Evolutionary conservation across 2,888 invertebrate genomes (phyloP), one percentile per base, ranked within the genome.

Genomic region (Mythimna lalbum): DNA sequence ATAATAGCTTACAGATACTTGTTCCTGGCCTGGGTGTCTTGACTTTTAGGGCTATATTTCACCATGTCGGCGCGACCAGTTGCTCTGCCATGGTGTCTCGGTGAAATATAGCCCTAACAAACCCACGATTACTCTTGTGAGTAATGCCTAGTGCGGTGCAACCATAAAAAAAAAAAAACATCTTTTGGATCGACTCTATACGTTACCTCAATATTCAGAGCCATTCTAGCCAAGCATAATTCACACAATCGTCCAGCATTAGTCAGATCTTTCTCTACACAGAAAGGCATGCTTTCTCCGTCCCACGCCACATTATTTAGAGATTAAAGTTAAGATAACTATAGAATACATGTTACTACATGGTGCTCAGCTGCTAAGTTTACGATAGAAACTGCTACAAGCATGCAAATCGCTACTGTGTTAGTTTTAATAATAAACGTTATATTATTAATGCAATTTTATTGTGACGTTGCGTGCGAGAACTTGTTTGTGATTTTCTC

Each of bases 401-500:
- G 27, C 53, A 74, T 55, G 55, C 67, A 63, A 75, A 63, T 59
- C 59, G 14, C 47, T 61, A 33, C 52, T 55, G 21, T 52, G 17
- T 67, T 66, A 47, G 50, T 63, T 67, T 73, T 75, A 39, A 31
- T 60, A 63, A 49, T 50, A 50, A 76, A 70, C n/a, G 19, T 12
- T 33, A 21, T 57, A 43, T 31, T 52, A 60, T 71, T 68, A 68
- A 2, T 31, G 43, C 43, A 39, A 39, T 65, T 73, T 60, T 27
- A 57, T 27, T 19, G 17, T 63, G 64, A 31, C 53, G 59, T 77
- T 52, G 78, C 78, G 60, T 78, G 63, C 1, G 17, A 55, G 47
- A 80, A 67, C 43, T 47, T 56, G 39, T 27, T 55, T 55, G n/a
- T 9, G 21, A 56, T 69, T 76, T 81, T 78, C 60, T 78, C 78